Base-by-base conservation (phyloP, 2,888 invertebrate species). In the Tetragonula carbonaria region DNA sequence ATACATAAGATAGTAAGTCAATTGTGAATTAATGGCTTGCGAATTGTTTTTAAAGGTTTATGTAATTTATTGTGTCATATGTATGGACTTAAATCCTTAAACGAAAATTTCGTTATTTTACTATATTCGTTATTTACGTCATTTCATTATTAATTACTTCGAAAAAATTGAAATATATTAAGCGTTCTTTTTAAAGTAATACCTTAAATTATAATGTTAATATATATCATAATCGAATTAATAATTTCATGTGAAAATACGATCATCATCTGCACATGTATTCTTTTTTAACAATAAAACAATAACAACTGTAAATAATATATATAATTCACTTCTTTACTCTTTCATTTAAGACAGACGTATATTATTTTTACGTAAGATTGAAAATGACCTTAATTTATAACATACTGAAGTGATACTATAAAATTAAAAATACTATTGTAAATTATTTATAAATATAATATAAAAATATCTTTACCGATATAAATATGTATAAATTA, bases 381-480 rank as follows among this genome's bases (percentile, higher is more conserved):
- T 82, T 76, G 65, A 38, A 70, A 83, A 68, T 78, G 38, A 67
- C 53, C 62, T 72, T 75, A 75, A 75, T 38, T 50, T 51, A n/a
- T 38, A 33, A 51, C 70, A 70, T 74, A 28, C 38, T 21, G 21
- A 16, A 21, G 18, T 18, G 45, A 28, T 55, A n/a, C 21, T 21
- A 28, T 18, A 14, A 67, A 57, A 74, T 53, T 13, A 53, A 51
- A 23, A 23, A 16, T 11, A 53, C 4, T 63, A 3, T 38, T 51
- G n/a, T n/a, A 55, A 55, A 80, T 74, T 57, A 1, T 33, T 74
- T 55, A 63, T 70, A 70, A 65, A 74, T 45, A 18, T 50, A 4
- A 55, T 11, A 74, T 38, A 16, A 67, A 74, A 33, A 51, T 28
- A 6, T 68, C 14, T 63, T 38, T 2, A 11, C 21, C 62, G 21